phyloP scores from a whole-genome alignment of 2,797 vertebrate genomes.

The Amazona ochrocephala region DNA sequence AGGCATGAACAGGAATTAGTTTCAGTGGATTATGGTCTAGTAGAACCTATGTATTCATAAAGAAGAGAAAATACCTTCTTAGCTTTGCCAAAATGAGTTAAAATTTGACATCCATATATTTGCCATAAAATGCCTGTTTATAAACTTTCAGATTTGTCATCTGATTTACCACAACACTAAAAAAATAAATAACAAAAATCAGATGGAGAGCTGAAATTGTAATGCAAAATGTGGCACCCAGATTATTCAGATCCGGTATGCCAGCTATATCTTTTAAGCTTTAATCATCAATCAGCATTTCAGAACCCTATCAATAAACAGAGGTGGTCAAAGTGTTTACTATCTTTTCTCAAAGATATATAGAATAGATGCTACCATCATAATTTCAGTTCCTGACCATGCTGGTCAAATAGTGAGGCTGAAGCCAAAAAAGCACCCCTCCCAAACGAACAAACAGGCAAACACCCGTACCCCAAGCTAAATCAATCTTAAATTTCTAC shows the following conservation, averaged over 20 bases:
- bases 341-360: background rate
- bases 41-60: background rate
- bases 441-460: background rate
- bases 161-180: background rate
- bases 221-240: accelerated
- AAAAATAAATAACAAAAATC: background rate
- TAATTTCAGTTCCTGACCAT: background rate
- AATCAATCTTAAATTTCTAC: background rate
- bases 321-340: background rate
- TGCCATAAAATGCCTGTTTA: background rate
- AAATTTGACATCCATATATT: background rate
- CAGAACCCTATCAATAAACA: background rate
- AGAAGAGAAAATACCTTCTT: background rate
- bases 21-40: background rate
- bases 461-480: background rate
- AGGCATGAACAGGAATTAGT: background rate
- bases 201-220: background rate
- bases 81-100: background rate
- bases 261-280: background rate
- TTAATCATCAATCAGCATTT: background rate
- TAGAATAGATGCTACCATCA: background rate
- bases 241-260: background rate
- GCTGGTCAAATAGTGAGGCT: background rate
- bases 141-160: background rate
- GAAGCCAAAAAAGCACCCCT: background rate